A percentile compares a stretch with the other conserved stretches of the same genome.
These are phyloP conservation scores for Drosophila ezoana DNA, from an alignment of 2,888 invertebrate genomes.

Conservation along the genomic window DNA sequence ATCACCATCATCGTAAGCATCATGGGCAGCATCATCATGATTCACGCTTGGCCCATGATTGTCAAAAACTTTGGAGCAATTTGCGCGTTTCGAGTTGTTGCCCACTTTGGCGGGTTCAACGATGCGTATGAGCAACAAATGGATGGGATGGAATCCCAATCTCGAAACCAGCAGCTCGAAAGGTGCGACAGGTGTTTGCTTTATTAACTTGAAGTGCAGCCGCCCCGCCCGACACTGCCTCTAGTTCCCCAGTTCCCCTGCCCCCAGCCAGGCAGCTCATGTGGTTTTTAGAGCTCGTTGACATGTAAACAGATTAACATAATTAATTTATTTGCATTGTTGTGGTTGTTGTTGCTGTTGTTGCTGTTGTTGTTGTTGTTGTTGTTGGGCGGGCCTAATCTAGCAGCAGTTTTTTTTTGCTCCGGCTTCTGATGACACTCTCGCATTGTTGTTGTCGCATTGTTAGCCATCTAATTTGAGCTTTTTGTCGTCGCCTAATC, in stretches of 20 bases:
- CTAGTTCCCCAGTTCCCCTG: too few species aligned
- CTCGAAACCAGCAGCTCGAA: neutral
- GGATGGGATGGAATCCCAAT: slow-evolving; percentile 14
- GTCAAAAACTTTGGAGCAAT: slow-evolving; percentile 51
- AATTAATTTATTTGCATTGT: slow-evolving; percentile 76
- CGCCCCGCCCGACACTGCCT: neutral
- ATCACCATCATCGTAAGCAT: slow-evolving; percentile 15
- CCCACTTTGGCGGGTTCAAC: slow-evolving; percentile 42
- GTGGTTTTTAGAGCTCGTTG: slow-evolving; percentile 50
- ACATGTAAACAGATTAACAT: slow-evolving; percentile 79
- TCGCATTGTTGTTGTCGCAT: slow-evolving; percentile 23
- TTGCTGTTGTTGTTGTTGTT: slow-evolving; percentile 1
- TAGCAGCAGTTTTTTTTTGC: slow-evolving; percentile 22
- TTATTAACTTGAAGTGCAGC: slow-evolving; percentile 58
- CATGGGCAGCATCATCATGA: slow-evolving; percentile 13
- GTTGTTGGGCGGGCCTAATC: slow-evolving; percentile 41
- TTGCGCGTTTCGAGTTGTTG: slow-evolving; percentile 49
- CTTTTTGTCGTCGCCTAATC: slow-evolving; percentile 66
- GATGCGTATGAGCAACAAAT: slow-evolving; percentile 59
- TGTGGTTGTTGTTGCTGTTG: slow-evolving; percentile 15
- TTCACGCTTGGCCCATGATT: slow-evolving; percentile 29
- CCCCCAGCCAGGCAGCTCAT: neutral
- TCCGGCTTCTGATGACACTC: slow-evolving; percentile 29
- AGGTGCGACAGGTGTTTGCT: slow-evolving; percentile 71
- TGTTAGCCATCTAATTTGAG: slow-evolving; percentile 63